Conservation (phyloP, 2,797 vertebrate genomes). For the Brotula barbata region DNA sequence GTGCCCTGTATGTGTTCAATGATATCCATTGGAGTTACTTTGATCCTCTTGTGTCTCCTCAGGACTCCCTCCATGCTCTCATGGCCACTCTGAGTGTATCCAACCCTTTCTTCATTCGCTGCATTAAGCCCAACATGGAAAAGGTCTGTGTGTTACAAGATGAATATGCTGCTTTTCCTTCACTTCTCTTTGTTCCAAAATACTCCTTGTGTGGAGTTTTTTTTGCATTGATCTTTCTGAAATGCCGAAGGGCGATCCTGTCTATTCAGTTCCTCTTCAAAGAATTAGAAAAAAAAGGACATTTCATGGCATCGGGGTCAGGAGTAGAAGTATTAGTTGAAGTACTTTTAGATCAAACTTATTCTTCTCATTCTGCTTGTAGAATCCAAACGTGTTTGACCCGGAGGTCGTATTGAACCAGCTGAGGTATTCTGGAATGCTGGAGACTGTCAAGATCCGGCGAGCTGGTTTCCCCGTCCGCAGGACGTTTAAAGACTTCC, state of each 20-base stretch:
- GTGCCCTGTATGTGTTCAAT: neutral
- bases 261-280: too few relatives aligned
- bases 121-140: conserved; percentile 92
- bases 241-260: too few relatives aligned
- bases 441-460: conserved; percentile 92
- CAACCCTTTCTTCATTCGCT: conserved; percentile 95
- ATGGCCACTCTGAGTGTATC: conserved; percentile 91
- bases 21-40: neutral
- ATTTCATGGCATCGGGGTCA: too few relatives aligned
- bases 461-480: conserved; percentile 90
- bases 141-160: conserved; percentile 78
- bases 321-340: too few relatives aligned
- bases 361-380: conserved; percentile 4
- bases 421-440: conserved; percentile 91
- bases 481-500: conserved; percentile 88
- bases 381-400: conserved; percentile 85
- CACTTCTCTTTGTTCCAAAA: conserved; percentile 7
- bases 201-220: too few relatives aligned
- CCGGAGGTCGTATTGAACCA: conserved; percentile 91
- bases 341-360: neutral
- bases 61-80: conserved; percentile 90
- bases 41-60: conserved; percentile 24
- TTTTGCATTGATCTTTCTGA: too few relatives aligned
- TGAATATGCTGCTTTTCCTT: too few relatives aligned
- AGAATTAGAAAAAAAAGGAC: too few relatives aligned